Percentiles rank a stretch among this genome's conserved stretches.
Conservation (phyloP, 2,888 invertebrate species). For the Drosophila nigricruria region DNA sequence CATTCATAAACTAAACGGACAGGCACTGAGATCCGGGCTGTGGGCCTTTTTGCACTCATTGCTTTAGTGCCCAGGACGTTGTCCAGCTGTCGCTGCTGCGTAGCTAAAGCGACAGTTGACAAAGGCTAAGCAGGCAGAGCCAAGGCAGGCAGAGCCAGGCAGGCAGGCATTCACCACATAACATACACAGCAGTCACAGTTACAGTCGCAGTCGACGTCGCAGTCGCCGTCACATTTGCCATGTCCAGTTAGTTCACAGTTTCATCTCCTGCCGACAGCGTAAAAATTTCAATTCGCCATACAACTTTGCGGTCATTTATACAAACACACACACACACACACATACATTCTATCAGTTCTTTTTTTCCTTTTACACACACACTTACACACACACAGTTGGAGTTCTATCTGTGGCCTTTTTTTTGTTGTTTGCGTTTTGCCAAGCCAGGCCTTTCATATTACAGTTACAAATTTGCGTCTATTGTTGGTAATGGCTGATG, state of each 20-base stretch:
- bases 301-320: slow-evolving; percentile 75
- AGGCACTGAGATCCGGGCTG: slow-evolving; percentile 17
- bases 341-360: background rate
- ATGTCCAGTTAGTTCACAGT: slow-evolving; percentile 57
- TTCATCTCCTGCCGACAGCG: slow-evolving; percentile 62
- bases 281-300: slow-evolving; percentile 78
- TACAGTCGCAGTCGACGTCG: slow-evolving; percentile 28
- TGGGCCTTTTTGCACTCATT: slow-evolving; percentile 15
- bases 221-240: slow-evolving; percentile 3
- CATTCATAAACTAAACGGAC: slow-evolving; percentile 74
- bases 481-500: slow-evolving; percentile 64
- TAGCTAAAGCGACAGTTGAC: slow-evolving; percentile 76
- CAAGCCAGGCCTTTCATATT: slow-evolving; percentile 66
- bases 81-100: slow-evolving; percentile 65
- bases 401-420: slow-evolving; percentile 17
- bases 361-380: background rate
- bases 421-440: slow-evolving; percentile 30
- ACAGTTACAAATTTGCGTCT: slow-evolving; percentile 78
- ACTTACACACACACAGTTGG: background rate
- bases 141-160: slow-evolving; percentile 37
- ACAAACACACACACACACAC: slow-evolving; percentile 37
- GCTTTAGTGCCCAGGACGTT: slow-evolving; percentile 22
- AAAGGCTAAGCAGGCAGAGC: slow-evolving; percentile 76
- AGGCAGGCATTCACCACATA: background rate
- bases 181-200: background rate